These are phyloP conservation scores for Sarcophaga caerulescens DNA, from an alignment of 2,888 invertebrate genomes.

Conservation along the genomic window DNA sequence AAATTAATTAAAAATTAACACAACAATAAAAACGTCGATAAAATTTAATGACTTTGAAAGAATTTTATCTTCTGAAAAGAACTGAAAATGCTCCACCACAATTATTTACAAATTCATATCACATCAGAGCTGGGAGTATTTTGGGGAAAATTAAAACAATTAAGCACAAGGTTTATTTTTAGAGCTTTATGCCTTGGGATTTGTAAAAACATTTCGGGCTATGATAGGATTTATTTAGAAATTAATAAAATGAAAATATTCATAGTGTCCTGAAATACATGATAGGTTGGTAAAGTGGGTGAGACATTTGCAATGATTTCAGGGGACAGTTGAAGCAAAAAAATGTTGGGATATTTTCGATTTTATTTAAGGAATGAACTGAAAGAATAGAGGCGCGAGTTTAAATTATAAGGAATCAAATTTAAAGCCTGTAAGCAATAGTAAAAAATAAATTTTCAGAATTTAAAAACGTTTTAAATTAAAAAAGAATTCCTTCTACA, in stretches of 20 bases:
- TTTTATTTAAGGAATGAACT: no score
- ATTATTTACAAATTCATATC: not conserved
- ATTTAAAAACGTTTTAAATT: no score
- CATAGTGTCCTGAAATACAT: no score
- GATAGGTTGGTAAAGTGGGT: no score
- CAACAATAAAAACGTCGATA: constrained; percentile 53
- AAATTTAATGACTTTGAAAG: constrained; percentile 46
- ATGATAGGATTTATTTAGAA: not conserved
- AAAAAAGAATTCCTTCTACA: no score
- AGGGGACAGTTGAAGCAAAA: no score
- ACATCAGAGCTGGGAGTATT: not conserved
- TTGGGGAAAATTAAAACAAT: not conserved
- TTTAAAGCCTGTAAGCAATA: no score
- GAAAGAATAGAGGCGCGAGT: no score
- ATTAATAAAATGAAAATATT: not conserved
- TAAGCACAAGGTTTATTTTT: not conserved
- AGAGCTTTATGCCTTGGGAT: not conserved
- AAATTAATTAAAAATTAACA: constrained; percentile 64
- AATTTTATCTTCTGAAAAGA: not conserved
- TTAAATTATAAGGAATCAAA: no score
- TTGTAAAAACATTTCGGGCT: not conserved
- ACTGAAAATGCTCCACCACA: not conserved
- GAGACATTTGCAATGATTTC: no score
- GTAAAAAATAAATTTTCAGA: no score
- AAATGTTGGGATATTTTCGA: no score